A percentile compares a stretch with the other conserved stretches of the same genome.
Evolutionary conservation across 2,888 invertebrate species (phyloP).

Genomic region (Mycogona germanica): DNA sequence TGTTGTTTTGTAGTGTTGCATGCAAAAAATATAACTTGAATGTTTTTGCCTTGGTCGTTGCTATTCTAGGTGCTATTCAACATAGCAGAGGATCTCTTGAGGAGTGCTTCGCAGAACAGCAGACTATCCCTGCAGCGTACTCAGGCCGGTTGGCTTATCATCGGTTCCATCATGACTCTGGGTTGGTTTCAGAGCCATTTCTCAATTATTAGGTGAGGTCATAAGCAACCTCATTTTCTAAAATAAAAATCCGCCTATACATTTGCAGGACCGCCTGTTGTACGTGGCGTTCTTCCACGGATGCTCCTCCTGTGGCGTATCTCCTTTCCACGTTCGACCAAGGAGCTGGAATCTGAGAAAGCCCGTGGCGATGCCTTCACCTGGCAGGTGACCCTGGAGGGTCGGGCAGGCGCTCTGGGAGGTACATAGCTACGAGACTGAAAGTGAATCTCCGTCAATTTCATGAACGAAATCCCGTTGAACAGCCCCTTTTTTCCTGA

Average conservation of each 20-base stretch:
- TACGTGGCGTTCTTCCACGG: constrained; percentile 78
- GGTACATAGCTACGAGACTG: no score
- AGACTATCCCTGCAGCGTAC: constrained; percentile 87
- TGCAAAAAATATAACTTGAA: neutral
- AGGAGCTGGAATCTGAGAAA: constrained; percentile 95
- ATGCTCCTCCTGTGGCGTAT: constrained; percentile 94
- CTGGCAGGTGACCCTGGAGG: constrained; percentile 97
- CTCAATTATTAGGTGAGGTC: no score
- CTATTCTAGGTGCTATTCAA: constrained; percentile 62
- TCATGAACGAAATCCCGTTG: no score
- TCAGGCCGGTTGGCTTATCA: constrained; percentile 94
- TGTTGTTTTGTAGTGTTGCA: neutral
- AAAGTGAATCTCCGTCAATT: no score
- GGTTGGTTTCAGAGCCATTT: no score
- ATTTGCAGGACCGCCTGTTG: constrained; percentile 66
- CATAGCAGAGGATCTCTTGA: constrained; percentile 87
- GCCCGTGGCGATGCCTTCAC: constrained; percentile 93
- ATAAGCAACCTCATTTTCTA: neutral
- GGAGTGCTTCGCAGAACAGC: constrained; percentile 95
- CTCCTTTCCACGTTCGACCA: constrained; percentile 90
- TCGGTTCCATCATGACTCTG: constrained; percentile 92
- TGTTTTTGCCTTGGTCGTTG: neutral
- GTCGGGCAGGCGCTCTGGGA: constrained; percentile 88
- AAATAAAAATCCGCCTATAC: no score
- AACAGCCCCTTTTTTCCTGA: neutral